Conservation (phyloP, 1,140 invertebrate genomes). For the Halictus rubicundus region DNA sequence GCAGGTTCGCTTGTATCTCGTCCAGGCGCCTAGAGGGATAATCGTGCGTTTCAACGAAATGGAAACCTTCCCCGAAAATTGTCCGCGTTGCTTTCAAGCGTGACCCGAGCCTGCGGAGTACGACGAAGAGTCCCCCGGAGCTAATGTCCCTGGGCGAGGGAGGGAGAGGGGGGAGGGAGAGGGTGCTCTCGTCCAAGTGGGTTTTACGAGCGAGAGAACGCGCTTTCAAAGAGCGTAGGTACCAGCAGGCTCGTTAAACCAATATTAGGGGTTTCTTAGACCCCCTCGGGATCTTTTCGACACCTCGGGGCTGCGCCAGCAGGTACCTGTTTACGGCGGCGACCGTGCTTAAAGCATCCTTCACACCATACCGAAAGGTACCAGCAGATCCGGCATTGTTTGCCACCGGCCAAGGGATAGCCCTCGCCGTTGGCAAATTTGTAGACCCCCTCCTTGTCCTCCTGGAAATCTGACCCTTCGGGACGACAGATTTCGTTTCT, state of each 20-base stretch:
- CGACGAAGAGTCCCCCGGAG: too few relatives aligned
- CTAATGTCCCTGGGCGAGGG: too few relatives aligned
- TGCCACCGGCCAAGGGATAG: not conserved
- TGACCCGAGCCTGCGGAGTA: not conserved
- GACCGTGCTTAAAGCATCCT: slow-evolving; percentile 47
- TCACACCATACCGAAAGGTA: slow-evolving; percentile 31
- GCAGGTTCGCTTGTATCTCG: too few relatives aligned
- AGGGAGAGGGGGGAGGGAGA: too few relatives aligned
- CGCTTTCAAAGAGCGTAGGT: not conserved
- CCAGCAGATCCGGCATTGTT: slow-evolving; percentile 49
- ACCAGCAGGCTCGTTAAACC: slow-evolving; percentile 69
- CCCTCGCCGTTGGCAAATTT: not conserved
- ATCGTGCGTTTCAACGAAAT: not conserved
- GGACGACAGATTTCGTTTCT: too few relatives aligned
- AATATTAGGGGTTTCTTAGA: slow-evolving; percentile 64
- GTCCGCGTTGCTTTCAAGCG: not conserved
- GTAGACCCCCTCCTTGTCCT: not conserved
- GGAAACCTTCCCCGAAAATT: slow-evolving; percentile 15
- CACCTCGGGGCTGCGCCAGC: slow-evolving; percentile 47
- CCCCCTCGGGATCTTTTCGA: slow-evolving; percentile 56
- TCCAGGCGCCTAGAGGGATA: not conserved
- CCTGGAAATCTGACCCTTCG: not conserved
- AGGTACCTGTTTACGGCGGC: slow-evolving; percentile 39
- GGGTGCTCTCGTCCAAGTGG: not conserved
- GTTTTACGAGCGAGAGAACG: slow-evolving; percentile 1